Evolutionary conservation across 2,113 vertebrate genomes (phyloP).

Genomic region (Etheostoma cragini): DNA sequence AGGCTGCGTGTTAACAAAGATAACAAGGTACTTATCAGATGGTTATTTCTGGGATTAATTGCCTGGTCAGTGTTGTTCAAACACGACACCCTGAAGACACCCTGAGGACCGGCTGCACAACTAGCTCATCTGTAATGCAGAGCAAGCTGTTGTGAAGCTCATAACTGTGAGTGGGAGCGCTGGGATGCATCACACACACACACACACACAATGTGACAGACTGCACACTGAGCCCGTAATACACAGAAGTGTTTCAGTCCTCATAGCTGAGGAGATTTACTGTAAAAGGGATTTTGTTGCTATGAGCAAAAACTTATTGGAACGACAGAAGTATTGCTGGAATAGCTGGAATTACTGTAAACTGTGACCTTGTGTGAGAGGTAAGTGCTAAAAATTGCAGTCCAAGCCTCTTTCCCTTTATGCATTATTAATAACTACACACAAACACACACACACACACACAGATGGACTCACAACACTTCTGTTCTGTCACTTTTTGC

Average conservation of each 20-base stretch:
- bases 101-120: conserved; percentile 54
- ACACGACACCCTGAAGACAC: conserved; percentile 66
- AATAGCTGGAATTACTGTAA: conserved; percentile 54
- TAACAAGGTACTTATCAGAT: conserved; percentile 74
- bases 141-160: conserved; percentile 67
- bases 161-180: conserved; percentile 65
- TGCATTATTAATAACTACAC: conserved; percentile 64
- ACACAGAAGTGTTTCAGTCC: conserved; percentile 38
- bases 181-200: conserved; percentile 10
- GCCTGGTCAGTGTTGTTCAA: conserved; percentile 74
- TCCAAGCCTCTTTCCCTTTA: conserved; percentile 25
- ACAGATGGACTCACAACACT: conserved; percentile 15
- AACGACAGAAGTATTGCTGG: conserved; percentile 28
- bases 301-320: conserved; percentile 28
- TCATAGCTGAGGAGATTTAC: conserved; percentile 67
- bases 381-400: conserved; percentile 29
- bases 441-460: conserved; percentile 17
- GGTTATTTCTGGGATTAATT: conserved; percentile 67
- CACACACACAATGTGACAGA: conserved; percentile 4
- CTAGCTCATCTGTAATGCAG: conserved; percentile 67
- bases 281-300: conserved; percentile 50
- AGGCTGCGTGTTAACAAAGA: conserved; percentile 60
- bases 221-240: conserved; percentile 25
- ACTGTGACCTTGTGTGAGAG: conserved; percentile 37
- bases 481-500: conserved; percentile 32